Evolutionary conservation across 2,888 invertebrate species (phyloP), one percentile per base, ranked within the genome.

Genomic region (Eutolmus rufibarbis): DNA sequence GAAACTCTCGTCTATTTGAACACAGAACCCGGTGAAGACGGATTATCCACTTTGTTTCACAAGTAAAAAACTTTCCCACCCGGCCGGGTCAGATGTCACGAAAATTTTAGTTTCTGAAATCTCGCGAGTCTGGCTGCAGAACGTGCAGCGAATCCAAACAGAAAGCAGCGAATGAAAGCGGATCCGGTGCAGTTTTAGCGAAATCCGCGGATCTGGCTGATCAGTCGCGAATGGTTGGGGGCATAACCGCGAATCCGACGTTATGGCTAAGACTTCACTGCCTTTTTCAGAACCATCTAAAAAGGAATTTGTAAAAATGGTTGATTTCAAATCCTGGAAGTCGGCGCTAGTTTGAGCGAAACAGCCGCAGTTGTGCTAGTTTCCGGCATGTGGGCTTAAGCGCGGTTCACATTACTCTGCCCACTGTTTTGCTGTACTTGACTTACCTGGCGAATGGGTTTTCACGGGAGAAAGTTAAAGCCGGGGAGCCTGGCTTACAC

Each of bases 1-100:
- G 76, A 37, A 76, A 9, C 16, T 34, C n/a, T 8, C 14, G 76
- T 40, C 5, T 28, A 34, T 79, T 79, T 74, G 37, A 66, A 28
- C 40, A 40, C 84, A 84, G 66, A 66, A 40, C 51, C 37, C n/a
- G 28, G 40, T 16, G 56, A 23, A 74, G 74, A 84, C n/a, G 84
- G 23, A 84, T 84, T 84, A 57, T 66, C 74, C 84, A 84, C 84
- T 84, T 84, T 66, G 12, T 57, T 84, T 57, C 34, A 19, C 34
- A 57, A 23, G 7, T 23, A 66, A 40, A 23, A 40, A 46, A 46
- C 79, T 76, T 34, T 81, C 51, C 31, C 16, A 84, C 66, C n/a
- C 74, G 81, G 46, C 14, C 34, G 56, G 76, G 78, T 86, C 86
- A 46, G 66, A 88, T 88, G 88, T 88, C 88, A 85, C 84, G 74